A percentile compares a stretch with the other conserved stretches of the same genome.
These are phyloP conservation scores for Nesogale talazaci DNA, from an alignment of 2,113 vertebrate species.

Conservation along the genomic window DNA sequence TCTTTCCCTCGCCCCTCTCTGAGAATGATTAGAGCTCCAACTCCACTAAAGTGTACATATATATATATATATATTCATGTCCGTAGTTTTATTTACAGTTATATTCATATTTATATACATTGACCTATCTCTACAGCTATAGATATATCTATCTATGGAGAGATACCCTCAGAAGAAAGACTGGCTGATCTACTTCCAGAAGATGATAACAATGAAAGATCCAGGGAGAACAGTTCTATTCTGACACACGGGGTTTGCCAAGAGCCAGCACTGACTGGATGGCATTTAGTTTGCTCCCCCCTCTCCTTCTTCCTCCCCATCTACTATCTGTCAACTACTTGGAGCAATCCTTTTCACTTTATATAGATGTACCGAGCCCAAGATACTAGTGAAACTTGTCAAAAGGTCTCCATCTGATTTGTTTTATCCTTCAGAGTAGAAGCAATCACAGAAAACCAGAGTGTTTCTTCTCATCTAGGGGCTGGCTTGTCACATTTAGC, in stretches of 20 bases:
- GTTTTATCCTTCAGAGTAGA: slow-evolving; percentile 52
- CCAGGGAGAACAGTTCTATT: neutral
- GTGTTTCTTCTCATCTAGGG: slow-evolving; percentile 19
- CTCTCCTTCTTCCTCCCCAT: neutral
- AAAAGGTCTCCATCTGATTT: slow-evolving; percentile 39
- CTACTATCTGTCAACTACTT: fast-evolving
- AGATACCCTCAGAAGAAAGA: too few species aligned
- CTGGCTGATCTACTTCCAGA: too few species aligned
- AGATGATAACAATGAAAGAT: neutral
- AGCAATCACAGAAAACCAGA: slow-evolving; percentile 3
- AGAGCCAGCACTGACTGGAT: neutral
- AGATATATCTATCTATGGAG: too few species aligned
- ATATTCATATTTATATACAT: too few species aligned
- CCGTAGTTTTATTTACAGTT: too few species aligned
- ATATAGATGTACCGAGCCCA: neutral
- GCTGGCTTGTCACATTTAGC: slow-evolving; percentile 15
- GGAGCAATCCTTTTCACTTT: neutral
- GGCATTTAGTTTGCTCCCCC: neutral
- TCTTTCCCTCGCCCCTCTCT: too few species aligned
- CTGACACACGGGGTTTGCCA: neutral
- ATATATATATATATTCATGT: too few species aligned
- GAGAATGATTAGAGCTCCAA: too few species aligned
- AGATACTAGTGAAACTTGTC: neutral
- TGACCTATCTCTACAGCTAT: too few species aligned
- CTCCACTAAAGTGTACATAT: too few species aligned